Percentiles rank a stretch among this genome's conserved stretches.
phyloP scores from a whole-genome alignment of 2,797 vertebrate genomes.

The Necrosyrtes monachus region DNA sequence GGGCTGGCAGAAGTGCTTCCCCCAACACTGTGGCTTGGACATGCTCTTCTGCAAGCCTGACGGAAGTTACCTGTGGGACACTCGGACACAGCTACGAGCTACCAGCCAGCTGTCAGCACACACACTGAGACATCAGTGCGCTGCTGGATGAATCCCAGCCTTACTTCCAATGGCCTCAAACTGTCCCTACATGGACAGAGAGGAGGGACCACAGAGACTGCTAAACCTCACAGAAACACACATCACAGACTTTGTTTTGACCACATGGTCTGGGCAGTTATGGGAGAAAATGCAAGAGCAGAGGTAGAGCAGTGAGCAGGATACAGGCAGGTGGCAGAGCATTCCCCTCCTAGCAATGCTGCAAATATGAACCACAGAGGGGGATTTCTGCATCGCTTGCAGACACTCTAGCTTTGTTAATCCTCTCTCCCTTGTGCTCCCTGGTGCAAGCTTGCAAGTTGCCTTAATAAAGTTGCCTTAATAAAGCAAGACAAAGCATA shows the following conservation, averaged over 20 bases:
- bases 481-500: neutral
- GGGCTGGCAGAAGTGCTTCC: neutral
- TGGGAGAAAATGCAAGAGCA: fast-evolving
- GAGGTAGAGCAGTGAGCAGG: neutral
- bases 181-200: neutral
- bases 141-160: neutral
- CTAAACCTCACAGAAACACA: neutral
- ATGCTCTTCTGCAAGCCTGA: neutral
- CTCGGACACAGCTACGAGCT: neutral
- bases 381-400: neutral
- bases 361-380: neutral
- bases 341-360: neutral
- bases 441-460: neutral
- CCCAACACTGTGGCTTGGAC: neutral
- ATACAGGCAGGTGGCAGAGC: neutral
- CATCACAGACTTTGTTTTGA: neutral
- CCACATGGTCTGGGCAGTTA: fast-evolving
- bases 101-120: neutral
- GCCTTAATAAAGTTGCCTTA: neutral
- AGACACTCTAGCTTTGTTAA: neutral
- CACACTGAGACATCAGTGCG: fast-evolving
- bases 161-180: neutral
- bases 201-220: neutral
- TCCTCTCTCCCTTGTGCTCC: neutral
- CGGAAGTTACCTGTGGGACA: neutral